Evolutionary conservation across 1,140 invertebrate genomes (phyloP).

Genomic region (Penaeus vannamei): DNA sequence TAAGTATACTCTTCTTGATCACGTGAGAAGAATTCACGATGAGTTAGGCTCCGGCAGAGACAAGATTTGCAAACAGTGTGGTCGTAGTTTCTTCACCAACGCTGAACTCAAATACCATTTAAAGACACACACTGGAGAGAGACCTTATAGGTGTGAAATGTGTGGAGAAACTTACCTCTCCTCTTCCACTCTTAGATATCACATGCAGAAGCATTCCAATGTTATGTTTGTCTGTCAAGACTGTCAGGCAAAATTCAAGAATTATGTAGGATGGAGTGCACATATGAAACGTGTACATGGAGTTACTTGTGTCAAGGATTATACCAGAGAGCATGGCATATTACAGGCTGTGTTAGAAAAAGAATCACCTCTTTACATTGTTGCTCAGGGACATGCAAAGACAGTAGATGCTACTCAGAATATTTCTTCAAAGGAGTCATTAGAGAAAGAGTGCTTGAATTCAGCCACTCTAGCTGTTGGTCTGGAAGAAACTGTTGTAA

Average conservation of each 20-base stretch:
- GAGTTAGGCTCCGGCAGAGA: slow-evolving; percentile 49
- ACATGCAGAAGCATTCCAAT: slow-evolving; percentile 64
- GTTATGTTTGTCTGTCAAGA: slow-evolving; percentile 55
- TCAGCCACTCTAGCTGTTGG: slow-evolving; percentile 45
- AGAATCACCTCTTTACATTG: slow-evolving; percentile 47
- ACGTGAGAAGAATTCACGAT: slow-evolving; percentile 56
- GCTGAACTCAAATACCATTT: slow-evolving; percentile 59
- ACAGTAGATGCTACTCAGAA: background rate
- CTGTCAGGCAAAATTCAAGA: slow-evolving; percentile 58
- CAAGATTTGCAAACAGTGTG: slow-evolving; percentile 55
- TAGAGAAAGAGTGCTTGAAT: slow-evolving; percentile 14
- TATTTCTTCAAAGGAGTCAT: background rate
- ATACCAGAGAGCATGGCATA: slow-evolving; percentile 52
- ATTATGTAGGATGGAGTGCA: slow-evolving; percentile 61
- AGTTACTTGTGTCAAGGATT: slow-evolving; percentile 48
- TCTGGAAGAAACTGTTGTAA: slow-evolving; percentile 58
- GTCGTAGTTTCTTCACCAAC: slow-evolving; percentile 60
- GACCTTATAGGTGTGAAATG: slow-evolving; percentile 55
- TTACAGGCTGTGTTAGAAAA: slow-evolving; percentile 47
- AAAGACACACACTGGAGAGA: slow-evolving; percentile 57
- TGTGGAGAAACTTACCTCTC: slow-evolving; percentile 56
- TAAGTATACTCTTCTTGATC: slow-evolving; percentile 54
- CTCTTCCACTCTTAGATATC: slow-evolving; percentile 57
- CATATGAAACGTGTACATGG: slow-evolving; percentile 58
- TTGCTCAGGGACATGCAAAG: slow-evolving; percentile 34